These are phyloP conservation scores for Rhadina sibilatrix DNA, from an alignment of 2,113 vertebrate species.

Conservation along the genomic window DNA sequence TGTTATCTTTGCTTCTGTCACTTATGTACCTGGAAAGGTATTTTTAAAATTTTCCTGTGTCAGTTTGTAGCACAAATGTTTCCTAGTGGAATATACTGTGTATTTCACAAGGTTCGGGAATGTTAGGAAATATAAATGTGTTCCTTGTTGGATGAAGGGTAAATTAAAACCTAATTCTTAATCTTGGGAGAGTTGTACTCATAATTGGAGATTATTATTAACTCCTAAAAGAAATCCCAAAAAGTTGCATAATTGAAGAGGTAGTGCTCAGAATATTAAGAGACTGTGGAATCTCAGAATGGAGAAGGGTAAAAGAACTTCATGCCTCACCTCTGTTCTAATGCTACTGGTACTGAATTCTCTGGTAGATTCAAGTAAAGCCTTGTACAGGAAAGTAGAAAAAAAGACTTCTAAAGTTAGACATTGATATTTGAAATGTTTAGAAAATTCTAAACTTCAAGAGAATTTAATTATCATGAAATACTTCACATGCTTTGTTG, in stretches of 20 bases:
- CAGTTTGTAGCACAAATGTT: background rate
- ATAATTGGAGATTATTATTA: background rate
- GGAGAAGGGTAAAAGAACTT: background rate
- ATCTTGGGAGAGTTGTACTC: background rate
- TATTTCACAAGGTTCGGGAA: background rate
- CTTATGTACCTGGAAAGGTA: fast-evolving
- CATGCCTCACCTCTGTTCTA: background rate
- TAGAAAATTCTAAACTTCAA: background rate
- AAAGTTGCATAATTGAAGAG: background rate
- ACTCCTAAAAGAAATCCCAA: background rate
- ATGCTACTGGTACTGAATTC: background rate
- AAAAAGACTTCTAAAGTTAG: background rate
- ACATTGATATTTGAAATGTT: background rate
- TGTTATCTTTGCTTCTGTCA: background rate
- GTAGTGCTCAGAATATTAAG: background rate
- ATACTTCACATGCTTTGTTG: background rate
- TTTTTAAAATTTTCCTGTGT: background rate
- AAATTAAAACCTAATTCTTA: background rate
- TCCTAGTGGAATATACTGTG: no score
- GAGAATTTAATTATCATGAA: background rate
- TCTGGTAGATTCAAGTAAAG: background rate
- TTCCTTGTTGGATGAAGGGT: background rate
- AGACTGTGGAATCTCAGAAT: background rate
- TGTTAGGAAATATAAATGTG: background rate
- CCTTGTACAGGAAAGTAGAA: background rate